Conservation (phyloP, 2,113 vertebrate species). For the Cacatua alba region DNA sequence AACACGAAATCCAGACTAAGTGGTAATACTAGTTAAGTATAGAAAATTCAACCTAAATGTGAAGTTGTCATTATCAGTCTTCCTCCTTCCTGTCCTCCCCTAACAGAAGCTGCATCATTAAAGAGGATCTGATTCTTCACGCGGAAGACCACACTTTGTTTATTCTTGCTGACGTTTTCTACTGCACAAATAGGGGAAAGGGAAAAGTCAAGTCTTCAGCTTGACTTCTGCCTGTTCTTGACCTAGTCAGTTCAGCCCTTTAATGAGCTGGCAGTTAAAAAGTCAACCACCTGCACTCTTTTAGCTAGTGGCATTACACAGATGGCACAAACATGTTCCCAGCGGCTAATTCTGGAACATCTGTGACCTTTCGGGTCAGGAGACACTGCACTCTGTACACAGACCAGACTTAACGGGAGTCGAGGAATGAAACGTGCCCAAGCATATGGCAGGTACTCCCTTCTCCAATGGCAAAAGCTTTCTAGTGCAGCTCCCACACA, state of each 20-base stretch:
- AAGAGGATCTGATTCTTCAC: neutral
- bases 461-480: neutral
- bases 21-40: no score
- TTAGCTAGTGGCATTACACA: neutral
- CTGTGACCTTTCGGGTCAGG: neutral
- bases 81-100: neutral
- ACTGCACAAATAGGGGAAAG: neutral
- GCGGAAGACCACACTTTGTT: no score
- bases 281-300: neutral
- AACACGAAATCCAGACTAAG: no score
- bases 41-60: no score
- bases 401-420: neutral
- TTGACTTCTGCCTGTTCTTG: neutral
- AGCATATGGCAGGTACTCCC: neutral
- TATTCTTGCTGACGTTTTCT: neutral
- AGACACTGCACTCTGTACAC: neutral
- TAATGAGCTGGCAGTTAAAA: neutral
- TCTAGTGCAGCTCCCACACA: neutral
- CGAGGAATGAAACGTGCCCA: neutral
- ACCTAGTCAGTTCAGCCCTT: neutral
- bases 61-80: neutral
- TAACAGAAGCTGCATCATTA: neutral
- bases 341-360: neutral
- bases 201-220: neutral
- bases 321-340: neutral